These are phyloP conservation scores for Sarcophaga rosellei DNA, from an alignment of 2,888 invertebrate genomes.

Conservation along the genomic window DNA sequence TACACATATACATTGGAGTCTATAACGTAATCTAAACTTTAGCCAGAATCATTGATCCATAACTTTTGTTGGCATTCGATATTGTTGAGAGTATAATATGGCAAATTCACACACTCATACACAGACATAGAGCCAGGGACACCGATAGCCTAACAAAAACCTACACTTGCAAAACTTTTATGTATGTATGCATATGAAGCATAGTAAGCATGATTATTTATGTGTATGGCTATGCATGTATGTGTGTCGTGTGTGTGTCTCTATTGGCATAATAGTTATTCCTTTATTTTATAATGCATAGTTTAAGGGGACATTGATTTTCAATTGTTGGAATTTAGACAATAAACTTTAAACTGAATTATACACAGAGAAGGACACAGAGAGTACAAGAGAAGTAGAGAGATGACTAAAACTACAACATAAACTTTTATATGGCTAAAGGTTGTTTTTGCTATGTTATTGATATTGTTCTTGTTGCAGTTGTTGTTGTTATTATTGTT, in stretches of 20 bases:
- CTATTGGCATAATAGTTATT: slow-evolving; percentile 38
- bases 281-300: slow-evolving; percentile 62
- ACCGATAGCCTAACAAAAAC: neutral
- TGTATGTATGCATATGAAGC: neutral
- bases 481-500: neutral
- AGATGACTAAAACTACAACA: neutral
- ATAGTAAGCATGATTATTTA: too few species aligned
- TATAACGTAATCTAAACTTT: slow-evolving; percentile 52
- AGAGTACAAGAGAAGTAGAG: neutral
- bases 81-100: neutral
- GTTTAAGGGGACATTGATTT: slow-evolving; percentile 66
- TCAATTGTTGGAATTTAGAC: slow-evolving; percentile 61
- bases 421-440: neutral
- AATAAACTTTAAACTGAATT: slow-evolving; percentile 50
- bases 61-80: slow-evolving; percentile 57
- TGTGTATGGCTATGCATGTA: neutral
- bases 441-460: neutral
- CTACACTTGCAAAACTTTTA: neutral
- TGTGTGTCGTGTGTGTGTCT: neutral
- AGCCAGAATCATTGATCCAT: slow-evolving; percentile 55
- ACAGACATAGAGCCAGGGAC: too few species aligned
- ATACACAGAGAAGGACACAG: neutral
- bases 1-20: neutral
- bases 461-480: slow-evolving; percentile 19
- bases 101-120: neutral